Percentiles rank a stretch among this genome's conserved stretches.
These are phyloP conservation scores for Diplazon laetatorius DNA, from an alignment of 2,888 invertebrate genomes.

Conservation along the genomic window DNA sequence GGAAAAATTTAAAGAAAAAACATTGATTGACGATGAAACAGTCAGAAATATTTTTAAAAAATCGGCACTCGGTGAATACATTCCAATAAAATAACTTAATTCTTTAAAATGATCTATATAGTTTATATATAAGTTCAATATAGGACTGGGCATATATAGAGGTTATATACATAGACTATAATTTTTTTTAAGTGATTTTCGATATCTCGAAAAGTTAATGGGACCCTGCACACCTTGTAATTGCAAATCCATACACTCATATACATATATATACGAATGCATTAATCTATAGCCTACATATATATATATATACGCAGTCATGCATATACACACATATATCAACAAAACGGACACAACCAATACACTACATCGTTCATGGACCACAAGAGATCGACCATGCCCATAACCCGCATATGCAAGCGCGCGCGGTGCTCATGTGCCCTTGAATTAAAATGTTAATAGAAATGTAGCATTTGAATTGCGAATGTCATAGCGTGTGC, in stretches of 20 bases:
- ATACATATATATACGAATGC: background rate
- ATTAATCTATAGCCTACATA: background rate
- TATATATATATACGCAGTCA: constrained; percentile 8
- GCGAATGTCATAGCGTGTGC: constrained; percentile 82
- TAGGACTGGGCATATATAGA: too few relatives aligned
- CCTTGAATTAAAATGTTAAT: constrained; percentile 82
- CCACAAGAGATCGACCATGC: constrained; percentile 9
- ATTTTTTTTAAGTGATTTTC: too few relatives aligned
- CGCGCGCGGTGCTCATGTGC: constrained; percentile 75
- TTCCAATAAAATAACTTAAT: too few relatives aligned
- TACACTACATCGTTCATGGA: constrained; percentile 1
- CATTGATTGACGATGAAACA: too few relatives aligned
- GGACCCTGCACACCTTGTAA: background rate
- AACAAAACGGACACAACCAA: background rate
- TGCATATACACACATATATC: too few relatives aligned
- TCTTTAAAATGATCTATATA: too few relatives aligned
- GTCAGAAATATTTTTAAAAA: too few relatives aligned
- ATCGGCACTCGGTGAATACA: too few relatives aligned
- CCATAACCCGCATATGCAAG: too few relatives aligned
- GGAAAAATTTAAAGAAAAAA: too few relatives aligned
- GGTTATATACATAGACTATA: too few relatives aligned
- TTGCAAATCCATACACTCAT: background rate
- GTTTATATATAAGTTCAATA: too few relatives aligned
- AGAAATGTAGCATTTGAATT: constrained; percentile 82
- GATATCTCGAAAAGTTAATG: background rate